These are phyloP conservation scores for Drosophila suzukii DNA, from an alignment of 1,140 invertebrate species.

Conservation along the genomic window DNA sequence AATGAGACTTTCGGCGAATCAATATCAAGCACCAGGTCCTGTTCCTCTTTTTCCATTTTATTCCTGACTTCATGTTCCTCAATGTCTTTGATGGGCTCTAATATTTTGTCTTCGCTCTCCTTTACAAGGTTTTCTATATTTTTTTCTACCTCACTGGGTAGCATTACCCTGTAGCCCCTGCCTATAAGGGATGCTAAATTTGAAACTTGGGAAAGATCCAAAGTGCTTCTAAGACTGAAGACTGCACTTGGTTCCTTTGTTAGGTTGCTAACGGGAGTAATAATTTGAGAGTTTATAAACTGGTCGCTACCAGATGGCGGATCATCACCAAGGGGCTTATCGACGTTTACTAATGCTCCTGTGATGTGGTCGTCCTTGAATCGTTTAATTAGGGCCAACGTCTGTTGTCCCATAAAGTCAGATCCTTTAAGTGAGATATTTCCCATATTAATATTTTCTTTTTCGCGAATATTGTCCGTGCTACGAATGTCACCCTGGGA, in stretches of 20 bases:
- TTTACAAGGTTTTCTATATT: background rate
- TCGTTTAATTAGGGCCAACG: slow-evolving; percentile 40
- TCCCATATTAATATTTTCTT: background rate
- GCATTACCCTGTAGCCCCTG: slow-evolving; percentile 32
- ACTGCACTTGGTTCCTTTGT: background rate
- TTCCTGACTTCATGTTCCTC: background rate
- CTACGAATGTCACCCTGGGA: slow-evolving; percentile 6
- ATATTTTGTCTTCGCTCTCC: background rate
- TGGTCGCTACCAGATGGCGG: background rate
- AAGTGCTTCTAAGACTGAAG: slow-evolving; percentile 27
- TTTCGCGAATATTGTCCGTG: slow-evolving; percentile 28
- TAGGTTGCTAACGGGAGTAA: too few species aligned
- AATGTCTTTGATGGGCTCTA: too few species aligned
- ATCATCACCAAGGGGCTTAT: background rate
- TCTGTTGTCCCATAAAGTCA: slow-evolving; percentile 8
- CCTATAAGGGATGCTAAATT: slow-evolving; percentile 9
- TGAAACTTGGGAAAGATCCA: background rate
- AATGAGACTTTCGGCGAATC: background rate
- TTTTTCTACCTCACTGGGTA: background rate
- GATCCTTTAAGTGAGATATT: background rate
- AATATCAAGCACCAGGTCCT: too few species aligned
- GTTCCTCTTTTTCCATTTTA: background rate
- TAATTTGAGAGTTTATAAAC: background rate
- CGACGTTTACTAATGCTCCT: slow-evolving; percentile 7
- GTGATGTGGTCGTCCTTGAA: slow-evolving; percentile 44